Conservation (phyloP, 37 sponge, comb jelly and placozoan species). For the Dysidea cf. avara region DNA sequence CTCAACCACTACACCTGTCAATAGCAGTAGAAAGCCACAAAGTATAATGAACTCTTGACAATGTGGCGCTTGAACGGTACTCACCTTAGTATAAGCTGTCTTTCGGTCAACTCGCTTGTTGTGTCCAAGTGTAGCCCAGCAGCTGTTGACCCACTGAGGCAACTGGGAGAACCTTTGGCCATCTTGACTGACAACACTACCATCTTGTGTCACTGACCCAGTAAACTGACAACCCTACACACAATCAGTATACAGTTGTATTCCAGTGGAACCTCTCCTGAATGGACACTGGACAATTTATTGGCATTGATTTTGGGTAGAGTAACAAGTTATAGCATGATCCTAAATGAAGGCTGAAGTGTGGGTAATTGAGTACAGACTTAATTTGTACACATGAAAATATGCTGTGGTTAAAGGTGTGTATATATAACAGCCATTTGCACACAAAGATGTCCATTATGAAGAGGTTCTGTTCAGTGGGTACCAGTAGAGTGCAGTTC, state of each 20-base stretch:
- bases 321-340: no score
- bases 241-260: background rate
- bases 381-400: background rate
- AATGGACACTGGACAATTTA: background rate
- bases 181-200: constrained; percentile 12
- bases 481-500: constrained; percentile 46
- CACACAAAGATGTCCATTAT: background rate
- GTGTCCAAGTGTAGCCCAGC: constrained; percentile 74
- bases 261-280: background rate
- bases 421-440: background rate
- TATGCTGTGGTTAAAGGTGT: background rate
- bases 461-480: background rate
- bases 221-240: constrained; percentile 65
- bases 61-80: no score
- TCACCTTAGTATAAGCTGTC: constrained; percentile 56
- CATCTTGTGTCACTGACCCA: constrained; percentile 45
- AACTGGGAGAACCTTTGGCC: constrained; percentile 25
- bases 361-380: background rate
- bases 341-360: background rate
- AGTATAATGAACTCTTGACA: no score
- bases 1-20: no score
- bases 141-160: constrained; percentile 55
- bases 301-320: background rate
- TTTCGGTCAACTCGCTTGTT: constrained; percentile 27
- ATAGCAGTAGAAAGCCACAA: no score